Conservation (phyloP, 1,140 invertebrate species). For the Papilio glaucus region DNA sequence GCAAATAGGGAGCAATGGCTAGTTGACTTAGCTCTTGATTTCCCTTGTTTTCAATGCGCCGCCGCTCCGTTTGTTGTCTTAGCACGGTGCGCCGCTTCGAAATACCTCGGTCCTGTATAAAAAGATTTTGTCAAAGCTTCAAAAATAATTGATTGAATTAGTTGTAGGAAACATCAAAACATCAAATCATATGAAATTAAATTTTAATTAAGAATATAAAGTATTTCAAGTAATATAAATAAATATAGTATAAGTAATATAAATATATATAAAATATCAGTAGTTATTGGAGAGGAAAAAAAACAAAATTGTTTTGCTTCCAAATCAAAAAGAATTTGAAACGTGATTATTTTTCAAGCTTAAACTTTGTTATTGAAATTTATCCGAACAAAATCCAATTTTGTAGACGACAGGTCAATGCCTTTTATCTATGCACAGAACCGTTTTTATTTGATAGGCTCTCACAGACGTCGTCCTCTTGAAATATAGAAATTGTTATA, state of each 20-base stretch:
- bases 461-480: slow-evolving; percentile 67
- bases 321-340: background rate
- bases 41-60: slow-evolving; percentile 68
- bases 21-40: slow-evolving; percentile 80
- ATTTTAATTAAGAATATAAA: background rate
- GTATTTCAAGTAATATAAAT: background rate
- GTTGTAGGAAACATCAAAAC: background rate
- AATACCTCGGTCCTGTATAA: background rate
- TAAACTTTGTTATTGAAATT: slow-evolving; percentile 37
- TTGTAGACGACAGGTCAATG: slow-evolving; percentile 67
- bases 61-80: slow-evolving; percentile 51
- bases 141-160: background rate
- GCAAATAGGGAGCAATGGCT: slow-evolving; percentile 67
- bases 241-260: no score
- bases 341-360: slow-evolving; percentile 24
- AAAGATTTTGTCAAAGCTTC: background rate
- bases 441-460: slow-evolving; percentile 80
- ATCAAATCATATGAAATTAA: background rate
- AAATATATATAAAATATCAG: no score
- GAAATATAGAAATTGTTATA: slow-evolving; percentile 57
- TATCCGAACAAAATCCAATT: slow-evolving; percentile 38
- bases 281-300: background rate
- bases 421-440: slow-evolving; percentile 82
- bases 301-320: background rate
- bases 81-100: background rate